A percentile compares a stretch with the other conserved stretches of the same genome.
phyloP scores from a whole-genome alignment of 1,140 invertebrate species.

The Prorops nasuta region DNA sequence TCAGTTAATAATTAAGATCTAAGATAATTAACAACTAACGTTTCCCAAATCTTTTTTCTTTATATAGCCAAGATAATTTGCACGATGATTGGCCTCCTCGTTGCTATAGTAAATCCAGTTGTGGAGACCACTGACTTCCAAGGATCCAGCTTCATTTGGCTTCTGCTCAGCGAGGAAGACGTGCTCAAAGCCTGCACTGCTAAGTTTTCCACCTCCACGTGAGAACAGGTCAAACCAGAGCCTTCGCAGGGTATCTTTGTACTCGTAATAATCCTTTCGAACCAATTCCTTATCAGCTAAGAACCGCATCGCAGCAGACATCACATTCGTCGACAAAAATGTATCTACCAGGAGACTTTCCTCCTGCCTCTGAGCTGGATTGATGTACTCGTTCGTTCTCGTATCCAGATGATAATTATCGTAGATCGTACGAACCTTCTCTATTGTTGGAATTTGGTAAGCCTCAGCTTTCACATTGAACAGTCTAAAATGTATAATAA shows the following conservation, averaged over 20 bases:
- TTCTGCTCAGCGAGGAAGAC: slow-evolving; percentile 81
- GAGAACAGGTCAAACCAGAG: slow-evolving; percentile 84
- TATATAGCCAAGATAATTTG: slow-evolving; percentile 80
- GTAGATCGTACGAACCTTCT: slow-evolving; percentile 66
- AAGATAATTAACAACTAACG: slow-evolving; percentile 56
- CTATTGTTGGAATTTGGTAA: slow-evolving; percentile 65
- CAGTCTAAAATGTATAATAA: slow-evolving; percentile 52
- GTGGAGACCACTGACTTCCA: slow-evolving; percentile 75
- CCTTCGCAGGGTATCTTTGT: slow-evolving; percentile 71
- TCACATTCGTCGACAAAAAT: slow-evolving; percentile 63
- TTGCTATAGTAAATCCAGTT: slow-evolving; percentile 85
- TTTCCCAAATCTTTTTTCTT: slow-evolving; percentile 69
- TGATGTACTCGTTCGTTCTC: slow-evolving; percentile 74
- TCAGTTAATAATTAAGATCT: slow-evolving; percentile 6
- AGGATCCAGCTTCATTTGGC: slow-evolving; percentile 46
- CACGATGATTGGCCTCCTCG: slow-evolving; percentile 66
- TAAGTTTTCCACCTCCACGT: slow-evolving; percentile 70
- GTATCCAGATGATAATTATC: slow-evolving; percentile 78
- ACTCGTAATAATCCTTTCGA: slow-evolving; percentile 54
- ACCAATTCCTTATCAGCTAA: slow-evolving; percentile 58
- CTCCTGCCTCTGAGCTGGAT: slow-evolving; percentile 62
- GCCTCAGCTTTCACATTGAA: slow-evolving; percentile 61
- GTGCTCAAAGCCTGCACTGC: slow-evolving; percentile 85
- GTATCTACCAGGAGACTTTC: slow-evolving; percentile 63
- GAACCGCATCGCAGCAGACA: slow-evolving; percentile 63